Evolutionary conservation across 1,140 invertebrate species (phyloP).

Genomic region (Frieseomelitta varia): DNA sequence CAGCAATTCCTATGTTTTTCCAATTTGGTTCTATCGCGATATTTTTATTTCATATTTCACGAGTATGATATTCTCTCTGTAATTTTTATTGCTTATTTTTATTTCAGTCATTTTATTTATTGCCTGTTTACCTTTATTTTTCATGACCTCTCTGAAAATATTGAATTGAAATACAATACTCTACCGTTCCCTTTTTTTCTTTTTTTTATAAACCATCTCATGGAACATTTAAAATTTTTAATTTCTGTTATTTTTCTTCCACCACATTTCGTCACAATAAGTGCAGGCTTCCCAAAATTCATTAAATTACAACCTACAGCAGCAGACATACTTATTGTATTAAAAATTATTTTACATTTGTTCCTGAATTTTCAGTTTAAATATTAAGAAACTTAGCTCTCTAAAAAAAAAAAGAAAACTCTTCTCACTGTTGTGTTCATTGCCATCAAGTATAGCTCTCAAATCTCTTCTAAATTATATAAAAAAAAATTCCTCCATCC

Average conservation of each 20-base stretch:
- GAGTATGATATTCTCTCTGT: not conserved
- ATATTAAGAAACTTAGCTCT: no score
- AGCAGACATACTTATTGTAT: no score
- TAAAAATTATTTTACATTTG: no score
- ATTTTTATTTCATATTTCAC: not conserved
- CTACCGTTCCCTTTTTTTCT: not conserved
- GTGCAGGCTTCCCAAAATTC: not conserved
- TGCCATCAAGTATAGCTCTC: no score
- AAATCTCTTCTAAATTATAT: not conserved
- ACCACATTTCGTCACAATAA: not conserved
- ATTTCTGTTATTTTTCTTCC: not conserved
- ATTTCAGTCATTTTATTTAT: not conserved
- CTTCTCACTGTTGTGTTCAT: no score
- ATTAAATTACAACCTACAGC: not conserved
- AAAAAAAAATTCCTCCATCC: not conserved
- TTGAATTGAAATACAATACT: not conserved
- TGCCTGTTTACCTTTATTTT: not conserved
- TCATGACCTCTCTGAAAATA: not conserved
- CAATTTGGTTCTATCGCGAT: not conserved
- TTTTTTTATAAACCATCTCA: not conserved
- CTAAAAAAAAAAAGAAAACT: no score
- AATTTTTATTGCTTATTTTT: not conserved
- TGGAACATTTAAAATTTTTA: not conserved
- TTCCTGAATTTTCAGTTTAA: no score
- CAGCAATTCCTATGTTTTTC: not conserved